Evolutionary conservation across 53 echinoderm and acorn worm genomes (phyloP).

Genomic region (Astropecten irregularis): DNA sequence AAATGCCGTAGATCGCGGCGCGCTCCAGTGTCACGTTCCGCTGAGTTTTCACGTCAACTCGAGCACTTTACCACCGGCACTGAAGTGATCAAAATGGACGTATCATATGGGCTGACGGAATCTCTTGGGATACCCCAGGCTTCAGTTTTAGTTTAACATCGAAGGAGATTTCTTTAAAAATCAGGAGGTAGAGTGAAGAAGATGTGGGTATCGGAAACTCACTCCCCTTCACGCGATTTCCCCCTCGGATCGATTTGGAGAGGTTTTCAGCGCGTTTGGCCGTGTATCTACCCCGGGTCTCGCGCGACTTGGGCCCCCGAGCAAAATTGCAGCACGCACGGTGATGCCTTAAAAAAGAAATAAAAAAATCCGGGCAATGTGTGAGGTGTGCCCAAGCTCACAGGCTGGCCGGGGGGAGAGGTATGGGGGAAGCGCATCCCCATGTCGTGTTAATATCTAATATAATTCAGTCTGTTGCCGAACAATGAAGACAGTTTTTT

Average conservation of each 20-base stretch:
- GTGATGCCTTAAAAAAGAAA: no score
- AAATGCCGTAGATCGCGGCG: background rate
- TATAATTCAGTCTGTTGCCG: slow-evolving; percentile 31
- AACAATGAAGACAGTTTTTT: slow-evolving; percentile 45
- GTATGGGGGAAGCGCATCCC: slow-evolving; percentile 46
- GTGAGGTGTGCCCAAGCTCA: background rate
- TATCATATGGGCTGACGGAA: background rate
- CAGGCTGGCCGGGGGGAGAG: no score
- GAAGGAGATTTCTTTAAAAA: no score
- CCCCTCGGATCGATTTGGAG: no score
- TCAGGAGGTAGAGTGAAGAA: no score
- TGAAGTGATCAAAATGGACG: slow-evolving; percentile 8
- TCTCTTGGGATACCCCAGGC: background rate
- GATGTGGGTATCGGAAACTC: slow-evolving; percentile 10
- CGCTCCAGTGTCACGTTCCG: background rate
- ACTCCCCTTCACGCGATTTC: slow-evolving; percentile 19
- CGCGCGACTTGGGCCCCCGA: slow-evolving; percentile 1
- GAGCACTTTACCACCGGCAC: background rate
- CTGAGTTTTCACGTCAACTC: slow-evolving; percentile 3
- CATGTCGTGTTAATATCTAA: background rate
- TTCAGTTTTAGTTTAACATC: no score
- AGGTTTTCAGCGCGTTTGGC: background rate
- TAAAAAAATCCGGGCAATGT: no score
- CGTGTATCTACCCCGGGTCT: slow-evolving; percentile 23
- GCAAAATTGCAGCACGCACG: slow-evolving; percentile 12